Evolutionary conservation across 2,888 invertebrate genomes (phyloP).

Genomic region (Mesoligia furuncula): DNA sequence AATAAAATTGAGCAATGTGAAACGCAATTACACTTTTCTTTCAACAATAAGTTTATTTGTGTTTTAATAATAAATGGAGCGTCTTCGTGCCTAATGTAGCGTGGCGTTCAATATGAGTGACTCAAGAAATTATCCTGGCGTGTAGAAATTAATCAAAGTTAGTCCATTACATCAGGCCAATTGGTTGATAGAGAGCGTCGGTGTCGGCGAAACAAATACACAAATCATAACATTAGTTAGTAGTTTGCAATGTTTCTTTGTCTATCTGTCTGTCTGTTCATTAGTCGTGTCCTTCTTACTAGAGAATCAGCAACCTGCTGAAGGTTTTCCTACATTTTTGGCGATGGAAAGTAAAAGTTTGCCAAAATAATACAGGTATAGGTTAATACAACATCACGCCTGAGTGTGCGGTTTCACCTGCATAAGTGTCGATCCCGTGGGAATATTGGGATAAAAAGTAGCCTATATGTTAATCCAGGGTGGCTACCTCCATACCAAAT

Average conservation of each 20-base stretch:
- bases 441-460: too few species aligned
- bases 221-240: not conserved
- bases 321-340: too few species aligned
- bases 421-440: too few species aligned
- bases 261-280: not conserved
- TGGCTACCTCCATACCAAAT: too few species aligned
- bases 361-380: too few species aligned
- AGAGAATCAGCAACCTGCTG: not conserved
- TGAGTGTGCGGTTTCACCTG: too few species aligned
- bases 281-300: not conserved
- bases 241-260: not conserved
- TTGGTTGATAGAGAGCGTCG: constrained; percentile 25
- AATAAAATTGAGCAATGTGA: not conserved
- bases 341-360: too few species aligned
- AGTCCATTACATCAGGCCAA: constrained; percentile 20
- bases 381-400: too few species aligned
- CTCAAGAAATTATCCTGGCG: constrained; percentile 8
- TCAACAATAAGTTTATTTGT: not conserved
- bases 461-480: too few species aligned
- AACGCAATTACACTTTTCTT: not conserved
- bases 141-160: constrained; percentile 43
- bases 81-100: not conserved
- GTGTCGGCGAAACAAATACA: not conserved
- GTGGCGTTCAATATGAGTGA: not conserved
- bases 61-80: too few species aligned